Evolutionary conservation across 2,888 invertebrate species (phyloP), one percentile per base, ranked within the genome.

Genomic region (Zhengitettix transpicula): DNA sequence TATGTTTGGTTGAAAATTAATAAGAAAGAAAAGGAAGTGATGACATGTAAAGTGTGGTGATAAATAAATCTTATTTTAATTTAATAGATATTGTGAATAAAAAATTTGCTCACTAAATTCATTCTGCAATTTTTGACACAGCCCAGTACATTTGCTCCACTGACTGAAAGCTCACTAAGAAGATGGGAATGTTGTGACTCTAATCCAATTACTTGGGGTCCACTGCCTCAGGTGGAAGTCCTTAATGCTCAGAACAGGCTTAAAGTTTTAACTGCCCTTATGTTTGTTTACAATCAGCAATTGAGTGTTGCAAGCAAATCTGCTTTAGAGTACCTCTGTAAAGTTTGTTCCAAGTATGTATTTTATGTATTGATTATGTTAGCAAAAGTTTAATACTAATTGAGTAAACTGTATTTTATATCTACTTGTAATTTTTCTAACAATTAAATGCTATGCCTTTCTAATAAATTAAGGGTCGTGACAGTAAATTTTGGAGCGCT

Each of bases 211-310:
- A 87, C 84, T 69, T 90, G 94, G 86, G 95, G 96, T 0, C 96
- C 96, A 12, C 79, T 89, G 67, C 83, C 89, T 14, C 92, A 93
- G 71, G 85, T 94, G 54, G 94, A 95, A 72, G 81, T 83, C 17
- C 80, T 97, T 42, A 92, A 91, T 73, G 90, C 94, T 52, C 93
- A 94, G 72, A 96, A 95, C 73, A 81, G 95, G 62, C 81, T 89
- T 65, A 84, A 85, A 72, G 87, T 96, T n/a, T 83, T 95, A 79
- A 85, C 93, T 0, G 89, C 92, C 58, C 77, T 97, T 44, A 77
- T 94, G 61, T 92, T 91, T 72, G 82, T 91, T 65, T 95, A 89
- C 74, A 93, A 93, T 75, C 84, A 85, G 68, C 88, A 91, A 68
- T 78, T 94, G 65, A 85, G 87, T 68, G 81, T 85, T 66, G 78